Evolutionary conservation across 2,888 invertebrate species (phyloP).

Genomic region (Caenorhabditis imperialis): DNA sequence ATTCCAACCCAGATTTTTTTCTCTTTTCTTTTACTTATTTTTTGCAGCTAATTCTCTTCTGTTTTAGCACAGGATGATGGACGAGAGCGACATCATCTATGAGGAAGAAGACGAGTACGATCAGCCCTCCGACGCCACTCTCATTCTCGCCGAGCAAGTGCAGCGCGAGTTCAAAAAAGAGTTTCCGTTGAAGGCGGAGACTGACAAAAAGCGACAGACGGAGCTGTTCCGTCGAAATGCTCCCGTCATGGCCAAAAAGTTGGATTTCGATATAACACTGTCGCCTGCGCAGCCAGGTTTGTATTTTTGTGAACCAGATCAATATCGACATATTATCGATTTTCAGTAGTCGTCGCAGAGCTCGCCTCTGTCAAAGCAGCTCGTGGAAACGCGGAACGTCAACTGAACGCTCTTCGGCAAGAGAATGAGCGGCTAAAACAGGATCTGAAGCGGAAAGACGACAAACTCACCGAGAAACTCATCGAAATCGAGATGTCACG

Average conservation of each 20-base stretch:
- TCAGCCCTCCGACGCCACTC: conserved; percentile 40
- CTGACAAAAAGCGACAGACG: conserved; percentile 26
- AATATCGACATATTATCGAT: background rate
- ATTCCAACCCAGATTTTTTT: background rate
- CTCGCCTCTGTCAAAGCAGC: conserved; percentile 6
- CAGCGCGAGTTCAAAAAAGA: conserved; percentile 40
- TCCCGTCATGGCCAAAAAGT: conserved; percentile 22
- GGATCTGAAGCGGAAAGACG: conserved; percentile 9
- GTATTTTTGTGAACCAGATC: background rate
- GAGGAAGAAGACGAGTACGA: conserved; percentile 30
- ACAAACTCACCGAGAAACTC: conserved; percentile 10
- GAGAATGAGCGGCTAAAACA: conserved; percentile 18
- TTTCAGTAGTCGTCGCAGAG: conserved; percentile 20
- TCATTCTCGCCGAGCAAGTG: conserved; percentile 39
- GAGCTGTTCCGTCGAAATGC: conserved; percentile 7
- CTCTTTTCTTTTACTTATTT: background rate
- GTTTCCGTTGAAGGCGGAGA: conserved; percentile 52
- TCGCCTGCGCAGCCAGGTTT: conserved; percentile 35
- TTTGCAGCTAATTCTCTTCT: background rate
- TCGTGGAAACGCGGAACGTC: conserved; percentile 15
- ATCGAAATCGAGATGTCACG: conserved; percentile 9
- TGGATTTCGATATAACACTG: conserved; percentile 50
- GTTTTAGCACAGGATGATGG: no score
- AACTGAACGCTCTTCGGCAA: conserved; percentile 9
- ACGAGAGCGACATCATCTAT: conserved; percentile 4